phyloP scores from a whole-genome alignment of 2,797 vertebrate genomes.

The Ara ararauna region DNA sequence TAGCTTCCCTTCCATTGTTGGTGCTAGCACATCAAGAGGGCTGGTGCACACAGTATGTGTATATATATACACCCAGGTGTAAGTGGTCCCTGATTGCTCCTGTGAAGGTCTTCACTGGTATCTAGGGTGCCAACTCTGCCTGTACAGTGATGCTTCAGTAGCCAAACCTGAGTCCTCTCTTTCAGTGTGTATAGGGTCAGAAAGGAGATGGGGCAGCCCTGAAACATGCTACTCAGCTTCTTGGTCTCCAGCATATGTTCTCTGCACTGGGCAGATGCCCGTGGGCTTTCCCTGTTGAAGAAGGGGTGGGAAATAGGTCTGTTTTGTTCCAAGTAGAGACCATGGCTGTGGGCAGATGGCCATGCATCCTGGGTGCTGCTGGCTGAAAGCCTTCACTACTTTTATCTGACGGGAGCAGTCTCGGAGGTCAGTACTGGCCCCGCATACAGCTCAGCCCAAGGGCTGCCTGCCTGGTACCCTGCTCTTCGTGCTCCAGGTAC shows the following conservation, averaged over 20 bases:
- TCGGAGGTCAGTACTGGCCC: neutral
- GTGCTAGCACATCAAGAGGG: neutral
- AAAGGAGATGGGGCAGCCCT: neutral
- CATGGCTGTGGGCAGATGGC: neutral
- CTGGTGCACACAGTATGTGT: neutral
- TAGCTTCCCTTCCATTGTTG: neutral
- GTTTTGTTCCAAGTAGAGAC: neutral
- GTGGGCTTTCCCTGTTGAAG: neutral
- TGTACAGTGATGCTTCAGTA: fast-evolving
- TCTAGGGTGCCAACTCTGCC: neutral
- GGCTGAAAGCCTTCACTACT: neutral
- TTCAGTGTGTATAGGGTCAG: neutral
- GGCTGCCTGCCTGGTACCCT: neutral
- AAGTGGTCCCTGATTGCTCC: fast-evolving
- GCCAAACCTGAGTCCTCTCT: neutral
- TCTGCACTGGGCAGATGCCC: neutral
- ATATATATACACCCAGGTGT: neutral
- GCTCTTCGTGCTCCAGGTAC: neutral
- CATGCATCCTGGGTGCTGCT: neutral
- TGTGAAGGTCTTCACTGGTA: neutral
- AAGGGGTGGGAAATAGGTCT: neutral
- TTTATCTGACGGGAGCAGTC: neutral
- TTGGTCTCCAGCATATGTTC: neutral
- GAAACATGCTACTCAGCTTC: neutral
- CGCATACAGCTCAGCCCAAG: neutral